A percentile compares a stretch with the other conserved stretches of the same genome.
Conservation (phyloP, 2,888 invertebrate genomes). For the Congeria kusceri region DNA sequence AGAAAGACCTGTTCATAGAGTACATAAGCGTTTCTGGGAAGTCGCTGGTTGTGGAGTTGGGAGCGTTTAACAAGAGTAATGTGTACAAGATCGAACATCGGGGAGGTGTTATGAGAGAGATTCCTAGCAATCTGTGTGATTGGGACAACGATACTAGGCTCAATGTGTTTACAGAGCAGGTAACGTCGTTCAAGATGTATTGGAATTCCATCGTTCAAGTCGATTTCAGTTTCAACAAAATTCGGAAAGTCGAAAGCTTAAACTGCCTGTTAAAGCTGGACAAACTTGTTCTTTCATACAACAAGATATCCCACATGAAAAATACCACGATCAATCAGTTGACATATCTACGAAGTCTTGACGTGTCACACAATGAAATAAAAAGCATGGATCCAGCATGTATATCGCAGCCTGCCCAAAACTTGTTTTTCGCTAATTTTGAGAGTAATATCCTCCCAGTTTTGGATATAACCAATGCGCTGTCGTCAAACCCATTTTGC, state of each 20-base stretch:
- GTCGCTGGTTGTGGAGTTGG: conserved; percentile 11
- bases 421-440: not conserved
- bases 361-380: conserved; percentile 12
- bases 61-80: not conserved
- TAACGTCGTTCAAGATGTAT: conserved; percentile 9
- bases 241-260: conserved; percentile 16
- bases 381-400: not conserved
- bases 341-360: conserved; percentile 8
- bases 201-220: conserved; percentile 18
- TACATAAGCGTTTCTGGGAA: conserved; percentile 26
- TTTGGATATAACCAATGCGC: conserved; percentile 39
- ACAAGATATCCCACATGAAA: conserved; percentile 15
- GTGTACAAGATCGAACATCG: conserved; percentile 23
- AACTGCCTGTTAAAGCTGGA: conserved; percentile 36
- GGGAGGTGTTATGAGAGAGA: conserved; percentile 20
- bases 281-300: conserved; percentile 9
- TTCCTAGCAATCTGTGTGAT: conserved; percentile 42
- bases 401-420: too few species aligned
- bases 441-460: not conserved
- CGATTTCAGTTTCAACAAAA: conserved; percentile 18
- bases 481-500: conserved; percentile 41
- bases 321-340: conserved; percentile 32
- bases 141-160: conserved; percentile 30
- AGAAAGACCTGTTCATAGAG: conserved; percentile 26
- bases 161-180: not conserved